These are phyloP conservation scores for Heteromurus nitidus DNA, from an alignment of 2,888 invertebrate species.

Conservation along the genomic window DNA sequence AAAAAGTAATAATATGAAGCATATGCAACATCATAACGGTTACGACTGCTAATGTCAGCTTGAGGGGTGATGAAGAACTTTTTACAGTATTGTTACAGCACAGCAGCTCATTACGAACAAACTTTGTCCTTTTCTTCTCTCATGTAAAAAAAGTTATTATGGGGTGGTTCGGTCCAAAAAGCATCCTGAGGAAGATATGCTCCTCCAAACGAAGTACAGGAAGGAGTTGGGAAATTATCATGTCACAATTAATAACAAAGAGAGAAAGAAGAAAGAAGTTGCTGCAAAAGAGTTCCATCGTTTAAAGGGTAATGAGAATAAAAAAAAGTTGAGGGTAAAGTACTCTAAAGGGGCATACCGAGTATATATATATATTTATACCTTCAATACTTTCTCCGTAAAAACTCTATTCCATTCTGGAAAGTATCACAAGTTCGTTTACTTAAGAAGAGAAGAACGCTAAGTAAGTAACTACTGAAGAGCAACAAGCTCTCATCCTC, in stretches of 20 bases:
- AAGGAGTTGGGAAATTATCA: conserved; percentile 24
- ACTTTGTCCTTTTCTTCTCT: background rate
- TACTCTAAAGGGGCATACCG: background rate
- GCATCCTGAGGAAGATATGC: background rate
- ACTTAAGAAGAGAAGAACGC: background rate
- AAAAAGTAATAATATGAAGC: background rate
- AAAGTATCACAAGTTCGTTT: background rate
- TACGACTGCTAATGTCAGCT: conserved; percentile 42
- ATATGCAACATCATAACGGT: background rate
- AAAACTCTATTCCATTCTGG: background rate
- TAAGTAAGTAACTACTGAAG: too few relatives aligned
- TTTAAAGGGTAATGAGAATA: background rate
- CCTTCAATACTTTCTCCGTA: background rate
- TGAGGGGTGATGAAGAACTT: conserved; percentile 28
- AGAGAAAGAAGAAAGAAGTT: conserved; percentile 17
- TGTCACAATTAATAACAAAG: conserved; percentile 39
- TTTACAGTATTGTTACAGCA: background rate
- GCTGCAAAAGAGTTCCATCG: background rate
- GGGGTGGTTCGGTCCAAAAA: background rate
- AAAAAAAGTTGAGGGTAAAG: background rate
- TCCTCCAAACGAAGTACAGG: background rate
- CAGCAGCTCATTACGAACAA: background rate
- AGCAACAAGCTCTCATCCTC: too few relatives aligned
- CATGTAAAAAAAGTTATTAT: background rate
- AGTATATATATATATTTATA: background rate